Conservation (phyloP, 2,888 invertebrate species). For the Lordiphosa fenestrarum region DNA sequence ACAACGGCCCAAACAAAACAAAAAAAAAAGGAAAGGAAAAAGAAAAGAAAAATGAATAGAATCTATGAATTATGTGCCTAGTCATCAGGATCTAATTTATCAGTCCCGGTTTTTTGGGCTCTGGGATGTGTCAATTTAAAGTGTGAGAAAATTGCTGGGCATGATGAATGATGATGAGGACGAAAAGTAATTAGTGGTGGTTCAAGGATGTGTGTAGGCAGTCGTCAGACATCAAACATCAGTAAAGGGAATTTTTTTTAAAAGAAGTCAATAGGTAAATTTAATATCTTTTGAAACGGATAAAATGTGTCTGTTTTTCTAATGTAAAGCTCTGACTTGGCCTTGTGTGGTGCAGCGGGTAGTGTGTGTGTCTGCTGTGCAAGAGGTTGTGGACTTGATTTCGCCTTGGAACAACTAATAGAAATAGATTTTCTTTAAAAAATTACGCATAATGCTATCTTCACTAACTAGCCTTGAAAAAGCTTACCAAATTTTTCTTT, state of each 20-base stretch:
- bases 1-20: background rate
- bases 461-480: too few relatives aligned
- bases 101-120: slow-evolving; percentile 37
- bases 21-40: background rate
- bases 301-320: too few relatives aligned
- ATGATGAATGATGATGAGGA: slow-evolving; percentile 39
- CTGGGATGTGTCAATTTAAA: slow-evolving; percentile 71
- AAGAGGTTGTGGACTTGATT: too few relatives aligned
- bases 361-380: too few relatives aligned
- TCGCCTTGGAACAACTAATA: too few relatives aligned
- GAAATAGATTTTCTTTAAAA: too few relatives aligned
- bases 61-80: slow-evolving; percentile 42
- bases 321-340: too few relatives aligned
- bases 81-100: slow-evolving; percentile 77
- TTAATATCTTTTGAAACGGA: too few relatives aligned
- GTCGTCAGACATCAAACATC: background rate
- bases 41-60: slow-evolving; percentile 15
- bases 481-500: too few relatives aligned
- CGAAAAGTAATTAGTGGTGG: slow-evolving; percentile 37
- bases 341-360: too few relatives aligned
- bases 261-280: too few relatives aligned
- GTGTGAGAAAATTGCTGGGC: slow-evolving; percentile 65
- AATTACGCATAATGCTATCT: too few relatives aligned
- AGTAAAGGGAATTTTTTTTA: background rate
- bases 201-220: slow-evolving; percentile 11